These are phyloP conservation scores for Peromyscus californicus DNA, from an alignment of 2,113 vertebrate genomes.

Conservation along the genomic window DNA sequence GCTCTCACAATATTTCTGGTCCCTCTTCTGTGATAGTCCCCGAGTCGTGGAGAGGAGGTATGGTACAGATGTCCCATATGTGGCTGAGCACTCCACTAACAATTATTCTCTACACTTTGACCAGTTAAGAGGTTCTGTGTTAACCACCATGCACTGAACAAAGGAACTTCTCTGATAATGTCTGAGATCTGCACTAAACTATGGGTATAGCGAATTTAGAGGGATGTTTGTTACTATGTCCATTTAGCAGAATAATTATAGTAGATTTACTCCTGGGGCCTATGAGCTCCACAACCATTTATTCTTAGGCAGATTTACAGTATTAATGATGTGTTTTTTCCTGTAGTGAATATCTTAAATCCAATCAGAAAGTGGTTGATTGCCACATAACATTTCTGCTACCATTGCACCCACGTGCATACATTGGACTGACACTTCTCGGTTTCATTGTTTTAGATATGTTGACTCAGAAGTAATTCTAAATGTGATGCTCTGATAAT, in stretches of 20 bases:
- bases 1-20: neutral
- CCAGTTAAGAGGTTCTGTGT: neutral
- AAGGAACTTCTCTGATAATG: neutral
- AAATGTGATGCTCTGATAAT: conserved; percentile 32
- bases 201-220: neutral
- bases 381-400: neutral
- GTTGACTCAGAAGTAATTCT: conserved; percentile 58
- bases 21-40: neutral
- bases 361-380: neutral
- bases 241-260: neutral
- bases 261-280: neutral
- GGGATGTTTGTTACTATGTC: neutral
- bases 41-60: neutral
- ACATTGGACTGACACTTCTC: neutral
- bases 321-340: neutral
- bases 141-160: neutral
- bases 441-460: conserved; percentile 67
- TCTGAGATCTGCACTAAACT: neutral
- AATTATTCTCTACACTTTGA: neutral
- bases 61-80: neutral
- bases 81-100: neutral
- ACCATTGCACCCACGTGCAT: neutral
- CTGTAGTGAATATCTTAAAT: neutral
- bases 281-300: neutral
- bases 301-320: neutral